Base-by-base conservation (phyloP, 2,888 invertebrate genomes). In the Habrosyne pyritoides region DNA sequence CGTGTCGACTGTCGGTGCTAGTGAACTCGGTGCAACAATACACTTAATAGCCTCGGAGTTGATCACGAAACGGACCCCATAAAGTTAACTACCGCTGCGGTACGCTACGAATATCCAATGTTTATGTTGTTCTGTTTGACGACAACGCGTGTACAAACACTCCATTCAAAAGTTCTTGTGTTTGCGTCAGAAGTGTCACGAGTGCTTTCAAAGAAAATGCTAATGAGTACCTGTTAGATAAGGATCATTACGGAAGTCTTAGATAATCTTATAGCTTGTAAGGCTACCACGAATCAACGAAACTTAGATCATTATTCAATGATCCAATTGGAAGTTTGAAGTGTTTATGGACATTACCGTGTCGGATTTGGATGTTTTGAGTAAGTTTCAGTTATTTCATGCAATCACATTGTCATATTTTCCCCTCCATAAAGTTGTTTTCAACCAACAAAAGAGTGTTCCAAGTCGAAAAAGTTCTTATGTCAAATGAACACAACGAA, bases 71-170 rank as follows among this genome's bases (percentile, higher is more conserved):
- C 55, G 59, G 73, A 75, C 72, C 72, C 73, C 71, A 65, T 71
- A 64, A 75, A 77, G 77, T 76, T 75, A 69, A 74, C 67, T 58
- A 68, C 63, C 65, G 72, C 72, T 62, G 61, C 66, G 70, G 71
- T 63, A 68, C 66, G 70, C 72, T 63, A 68, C 64, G 60, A 71
- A 67, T 67, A 64, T 64, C 71, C 75, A 73, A 75, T 90, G 91
- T 89, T 89, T 90, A 86, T 84, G 84, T 89, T 86, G 84, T 83
- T 81, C 77, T 86, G 88, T 86, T 87, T 86, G 84, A 83, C 80
- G 87, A 85, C 86, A 86, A 78, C 83, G 79, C 83, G 83, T 79
- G 76, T 76, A 83, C 86, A 86, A 84, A 83, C 84, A 82, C 75
- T 81, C 71, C 79, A 76, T 83, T 81, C 78, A 81, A 78, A 86